A percentile compares a stretch with the other conserved stretches of the same genome.
Conservation (phyloP, 2,113 vertebrate species). For the Gila orcuttii region DNA sequence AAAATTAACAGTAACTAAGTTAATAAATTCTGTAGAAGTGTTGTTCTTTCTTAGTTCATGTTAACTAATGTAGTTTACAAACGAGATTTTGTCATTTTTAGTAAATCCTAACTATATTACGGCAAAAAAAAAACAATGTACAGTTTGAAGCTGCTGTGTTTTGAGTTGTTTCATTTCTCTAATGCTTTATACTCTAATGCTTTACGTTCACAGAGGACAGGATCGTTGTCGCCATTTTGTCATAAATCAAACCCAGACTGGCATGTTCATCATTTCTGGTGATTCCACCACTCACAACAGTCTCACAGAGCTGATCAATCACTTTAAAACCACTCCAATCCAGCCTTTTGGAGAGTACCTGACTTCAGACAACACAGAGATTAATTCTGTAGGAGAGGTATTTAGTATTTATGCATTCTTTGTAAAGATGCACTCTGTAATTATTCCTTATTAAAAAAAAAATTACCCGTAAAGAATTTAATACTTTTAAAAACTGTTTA, state of each 20-base stretch:
- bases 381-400: not conserved
- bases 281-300: conserved; percentile 71
- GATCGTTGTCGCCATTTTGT: conserved; percentile 85
- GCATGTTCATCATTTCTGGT: conserved; percentile 77
- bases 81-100: not conserved
- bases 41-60: not conserved
- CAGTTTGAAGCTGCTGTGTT: not conserved
- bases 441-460: not conserved
- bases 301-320: conserved; percentile 72
- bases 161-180: not conserved
- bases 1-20: not conserved
- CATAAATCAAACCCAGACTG: conserved; percentile 75
- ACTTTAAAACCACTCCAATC: conserved; percentile 76
- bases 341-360: conserved; percentile 85
- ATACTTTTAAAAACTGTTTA: not conserved
- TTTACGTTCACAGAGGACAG: conserved; percentile 72
- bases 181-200: not conserved
- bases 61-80: not conserved
- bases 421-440: not conserved
- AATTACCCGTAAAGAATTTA: not conserved
- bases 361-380: conserved; percentile 50
- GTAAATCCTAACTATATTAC: not conserved
- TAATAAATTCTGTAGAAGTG: not conserved
- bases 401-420: not conserved
- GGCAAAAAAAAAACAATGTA: not conserved